Evolutionary conservation across 2,797 vertebrate genomes (phyloP), one percentile per base, ranked within the genome.

Genomic region (Esox masquinongy): DNA sequence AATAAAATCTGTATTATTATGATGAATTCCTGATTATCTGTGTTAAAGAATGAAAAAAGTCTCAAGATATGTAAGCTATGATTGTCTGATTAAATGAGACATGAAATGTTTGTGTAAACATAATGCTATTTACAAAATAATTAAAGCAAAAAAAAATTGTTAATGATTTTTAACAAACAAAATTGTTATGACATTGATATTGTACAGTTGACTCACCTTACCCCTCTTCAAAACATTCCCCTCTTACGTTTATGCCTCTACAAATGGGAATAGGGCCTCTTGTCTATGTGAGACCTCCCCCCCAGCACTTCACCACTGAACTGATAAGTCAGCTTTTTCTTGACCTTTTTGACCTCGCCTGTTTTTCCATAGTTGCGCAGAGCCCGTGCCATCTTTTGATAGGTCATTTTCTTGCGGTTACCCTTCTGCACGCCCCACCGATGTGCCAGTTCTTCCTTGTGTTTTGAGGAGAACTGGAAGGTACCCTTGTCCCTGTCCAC

Each of bases 381-480:
- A 3, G 98, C 98, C 6, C 98, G 94, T 5, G 98, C 98, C 98
- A 99, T 99, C 92, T 99, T 99, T 93, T 99, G 98, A 84, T 99
- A 99, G 83, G 98, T 99, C 98, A 99, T 99, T 92, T 98, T 99
- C 91, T 99, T 99, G 82, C 98, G 97, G 86, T 99, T 99, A 83
- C 98, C 98, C 81, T 99, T 99, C 92, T 99, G 97, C 87, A 98
- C 91, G 76, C 98, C 98, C 98, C 98, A 99, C 86, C 97, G 97
- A 79, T 99, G 93, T 0, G 98, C 98, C 31, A 99, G 83, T 3
- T 93, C 96, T 86, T 99, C 98, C 92, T 99, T 99, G 94, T 99
- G 97, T 91, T 99, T 99, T 84, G 98, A 99, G 9, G 98, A 99
- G 93, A 99, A 99, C 92, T 99, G 97, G 91, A 99, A 99, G 78